Evolutionary conservation across 2,113 vertebrate species (phyloP), one percentile per base, ranked within the genome.

Genomic region (Syrrhaptes paradoxus): DNA sequence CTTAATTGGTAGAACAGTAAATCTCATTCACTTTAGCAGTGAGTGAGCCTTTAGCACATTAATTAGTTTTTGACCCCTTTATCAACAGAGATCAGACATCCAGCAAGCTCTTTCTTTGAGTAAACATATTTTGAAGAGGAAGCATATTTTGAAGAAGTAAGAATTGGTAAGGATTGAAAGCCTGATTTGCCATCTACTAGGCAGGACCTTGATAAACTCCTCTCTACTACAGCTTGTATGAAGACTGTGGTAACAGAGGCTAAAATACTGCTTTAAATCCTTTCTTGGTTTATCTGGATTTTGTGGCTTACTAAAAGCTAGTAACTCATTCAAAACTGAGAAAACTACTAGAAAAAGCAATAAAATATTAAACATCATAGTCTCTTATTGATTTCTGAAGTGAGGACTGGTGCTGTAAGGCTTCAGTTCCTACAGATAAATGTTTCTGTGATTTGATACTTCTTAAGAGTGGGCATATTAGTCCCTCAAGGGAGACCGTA

Each of bases 381-480:
- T 71, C 58, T 68, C 18, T 22, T 55, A 82, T 59, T 93, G 92
- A 90, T 93, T 96, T 95, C 63, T 91, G 59, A 59, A 89, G 84
- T 0, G 4, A 38, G 72, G 49, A 85, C 14, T 89, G 54, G 91
- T 85, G 43, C 10, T 15, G 3, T 94, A 62, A 91, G 73, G 10
- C 5, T 93, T 86, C 61, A 79, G 36, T 92, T 95, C 79, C 82
- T 87, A 58, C 91, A 87, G 87, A 94, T 63, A 95, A 97, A 83
- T 90, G 78, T 90, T 95, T 79, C 43, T 78, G 36, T 62, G 67
- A 90, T 94, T 91, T 80, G 7, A 77, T 96, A 79, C 96, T 95
- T 96, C 49, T 52, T 91, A 93, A 75, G 48, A 85, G 20, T 32
- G 38, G n/a, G 55, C 48, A 86, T 85, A 84, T 85, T 63, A 24